Evolutionary conservation across 2,113 vertebrate species (phyloP), one percentile per base, ranked within the genome.

Genomic region (Scortum barcoo): DNA sequence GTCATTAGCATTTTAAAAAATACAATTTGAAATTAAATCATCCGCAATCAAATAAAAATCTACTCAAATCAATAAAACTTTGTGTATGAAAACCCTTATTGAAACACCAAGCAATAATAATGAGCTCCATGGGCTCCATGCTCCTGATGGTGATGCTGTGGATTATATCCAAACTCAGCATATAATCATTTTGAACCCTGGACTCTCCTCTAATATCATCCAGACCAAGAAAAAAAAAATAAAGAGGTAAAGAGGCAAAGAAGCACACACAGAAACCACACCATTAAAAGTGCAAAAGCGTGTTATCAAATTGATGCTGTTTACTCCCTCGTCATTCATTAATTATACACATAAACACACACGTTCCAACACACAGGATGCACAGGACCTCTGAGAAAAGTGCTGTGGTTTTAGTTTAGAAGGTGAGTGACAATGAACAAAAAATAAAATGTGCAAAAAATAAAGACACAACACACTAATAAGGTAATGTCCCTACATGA

Each of bases 241-340:
- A 60, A 66, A 60, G 20, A 19, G n/a, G 6, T 0, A 0, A 48
- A 53, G 22, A 28, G n/a, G n/a, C n/a, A n/a, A 36, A 66, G 10
- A 33, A 19, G 3, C 3, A 54, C 24, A 74, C 24, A 69, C 38
- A 76, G 56, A 70, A 36, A 44, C 70, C 72, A 80, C 84, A 81
- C 65, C 44, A 72, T 72, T 44, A 96, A 96, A 96, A 98, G 97
- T 97, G 97, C 97, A 97, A 97, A 98, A 98, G 93, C 97, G 95
- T 99, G 97, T 98, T 94, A 90, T 94, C 95, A 94, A 96, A 96
- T 94, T 94, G 95, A 93, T 93, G 95, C 96, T 97, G 96, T 97
- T 97, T 96, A 96, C 96, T 95, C 94, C 95, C 92, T 93, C 95
- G 90, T 84, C 93, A 93, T 91, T 95, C 95, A 96, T 96, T 92